Percentiles rank a stretch among this genome's conserved stretches.
These are phyloP conservation scores for Sebastiscus tertius DNA, from an alignment of 2,797 vertebrate species.

Conservation along the genomic window DNA sequence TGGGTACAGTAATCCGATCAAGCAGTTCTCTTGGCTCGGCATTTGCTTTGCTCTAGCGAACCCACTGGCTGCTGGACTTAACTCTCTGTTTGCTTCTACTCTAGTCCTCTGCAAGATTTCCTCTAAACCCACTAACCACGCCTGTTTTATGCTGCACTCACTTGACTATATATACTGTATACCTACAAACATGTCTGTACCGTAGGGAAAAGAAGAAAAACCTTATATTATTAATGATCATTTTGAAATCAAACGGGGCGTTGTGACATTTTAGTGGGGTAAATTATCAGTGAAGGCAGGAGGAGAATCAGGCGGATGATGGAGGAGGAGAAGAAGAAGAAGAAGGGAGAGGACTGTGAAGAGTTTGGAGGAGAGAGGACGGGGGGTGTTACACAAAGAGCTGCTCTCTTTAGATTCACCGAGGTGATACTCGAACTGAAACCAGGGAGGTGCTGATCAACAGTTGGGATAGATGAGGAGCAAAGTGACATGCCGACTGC, in stretches of 20 bases:
- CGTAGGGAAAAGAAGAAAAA: not conserved
- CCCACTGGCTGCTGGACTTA: slow-evolving; percentile 33
- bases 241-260: not conserved
- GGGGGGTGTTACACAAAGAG: slow-evolving; percentile 10
- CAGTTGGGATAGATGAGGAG: not conserved
- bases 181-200: not conserved
- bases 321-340: not conserved
- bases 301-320: slow-evolving; percentile 20
- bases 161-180: not conserved
- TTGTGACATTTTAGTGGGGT: slow-evolving; percentile 65
- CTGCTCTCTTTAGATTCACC: slow-evolving; percentile 11
- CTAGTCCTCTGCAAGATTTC: slow-evolving; percentile 35
- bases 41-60: slow-evolving; percentile 53
- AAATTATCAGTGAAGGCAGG: slow-evolving; percentile 43
- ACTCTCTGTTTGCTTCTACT: slow-evolving; percentile 36
- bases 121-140: slow-evolving; percentile 72
- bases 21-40: slow-evolving; percentile 49
- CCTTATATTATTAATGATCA: not conserved
- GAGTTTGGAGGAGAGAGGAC: slow-evolving; percentile 7
- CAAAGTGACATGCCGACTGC: not conserved
- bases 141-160: slow-evolving; percentile 27
- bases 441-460: slow-evolving; percentile 11
- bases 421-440: slow-evolving; percentile 19
- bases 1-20: slow-evolving; percentile 90
- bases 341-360: slow-evolving; percentile 6